These are phyloP conservation scores for Takifugu flavidus DNA, from an alignment of 2,113 vertebrate genomes.

Conservation along the genomic window DNA sequence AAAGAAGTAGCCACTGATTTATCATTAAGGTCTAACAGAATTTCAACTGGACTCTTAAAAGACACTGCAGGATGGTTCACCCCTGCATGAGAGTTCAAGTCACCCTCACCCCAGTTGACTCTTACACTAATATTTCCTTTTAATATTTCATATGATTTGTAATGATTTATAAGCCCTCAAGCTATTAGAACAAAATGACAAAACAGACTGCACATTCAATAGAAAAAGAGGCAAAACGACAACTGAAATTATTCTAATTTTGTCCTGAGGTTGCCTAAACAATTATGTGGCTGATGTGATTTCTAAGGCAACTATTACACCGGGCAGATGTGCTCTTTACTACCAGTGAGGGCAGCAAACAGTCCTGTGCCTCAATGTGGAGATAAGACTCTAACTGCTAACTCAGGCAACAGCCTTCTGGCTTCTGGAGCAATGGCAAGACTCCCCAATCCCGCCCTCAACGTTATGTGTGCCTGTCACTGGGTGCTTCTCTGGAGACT, in stretches of 20 bases:
- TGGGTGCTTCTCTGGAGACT: slow-evolving; percentile 34
- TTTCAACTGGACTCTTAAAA: no score
- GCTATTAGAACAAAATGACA: not conserved
- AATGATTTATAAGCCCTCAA: no score
- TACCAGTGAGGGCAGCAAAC: slow-evolving; percentile 73
- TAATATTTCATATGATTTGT: no score
- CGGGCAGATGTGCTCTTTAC: slow-evolving; percentile 61
- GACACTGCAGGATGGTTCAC: no score
- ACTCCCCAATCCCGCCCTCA: slow-evolving; percentile 61
- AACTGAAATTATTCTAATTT: slow-evolving; percentile 52
- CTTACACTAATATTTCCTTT: no score
- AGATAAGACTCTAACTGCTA: slow-evolving; percentile 72
- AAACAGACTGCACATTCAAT: not conserved
- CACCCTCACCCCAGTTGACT: no score
- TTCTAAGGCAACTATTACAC: slow-evolving; percentile 73
- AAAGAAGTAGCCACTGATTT: no score
- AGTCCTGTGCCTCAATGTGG: slow-evolving; percentile 50
- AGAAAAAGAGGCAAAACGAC: slow-evolving; percentile 24
- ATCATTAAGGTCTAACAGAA: no score
- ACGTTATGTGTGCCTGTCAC: slow-evolving; percentile 54
- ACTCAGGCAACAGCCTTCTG: slow-evolving; percentile 68
- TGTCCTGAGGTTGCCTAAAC: slow-evolving; percentile 69
- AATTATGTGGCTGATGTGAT: slow-evolving; percentile 71
- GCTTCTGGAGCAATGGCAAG: slow-evolving; percentile 53
- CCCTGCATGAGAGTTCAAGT: no score